Percentiles rank a stretch among this genome's conserved stretches.
Conservation (phyloP, 2,113 vertebrate genomes). For the Lepisosteus oculatus region DNA sequence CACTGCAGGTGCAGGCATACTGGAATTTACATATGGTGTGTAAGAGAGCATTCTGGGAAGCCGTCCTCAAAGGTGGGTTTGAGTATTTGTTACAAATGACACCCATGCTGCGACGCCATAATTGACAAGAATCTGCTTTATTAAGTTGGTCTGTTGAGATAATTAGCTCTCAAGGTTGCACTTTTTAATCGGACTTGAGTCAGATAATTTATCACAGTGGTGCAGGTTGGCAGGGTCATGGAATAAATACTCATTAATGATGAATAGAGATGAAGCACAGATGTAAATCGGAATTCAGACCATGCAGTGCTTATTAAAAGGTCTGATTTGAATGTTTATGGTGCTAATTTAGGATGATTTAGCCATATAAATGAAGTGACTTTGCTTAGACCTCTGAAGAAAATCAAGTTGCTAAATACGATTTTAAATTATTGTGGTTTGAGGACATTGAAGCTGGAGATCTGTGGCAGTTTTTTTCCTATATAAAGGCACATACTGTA, state of each 20-base stretch:
- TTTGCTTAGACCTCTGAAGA: conserved; percentile 51
- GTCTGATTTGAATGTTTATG: conserved; percentile 66
- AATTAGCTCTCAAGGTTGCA: conserved; percentile 76
- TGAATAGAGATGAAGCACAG: conserved; percentile 79
- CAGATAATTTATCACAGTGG: conserved; percentile 80
- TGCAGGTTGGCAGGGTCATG: conserved; percentile 75
- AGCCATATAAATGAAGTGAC: conserved; percentile 60
- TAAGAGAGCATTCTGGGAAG: conserved; percentile 64
- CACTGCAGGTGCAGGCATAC: conserved; percentile 52
- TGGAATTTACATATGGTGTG: conserved; percentile 74
- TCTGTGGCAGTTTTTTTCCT: too few relatives aligned
- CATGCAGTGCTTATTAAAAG: conserved; percentile 50
- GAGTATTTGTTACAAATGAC: conserved; percentile 59
- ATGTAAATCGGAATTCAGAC: conserved; percentile 61
- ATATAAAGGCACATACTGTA: too few relatives aligned
- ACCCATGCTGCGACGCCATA: conserved; percentile 68
- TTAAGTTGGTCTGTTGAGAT: conserved; percentile 70
- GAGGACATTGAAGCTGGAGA: too few relatives aligned
- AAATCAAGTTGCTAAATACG: conserved; percentile 21
- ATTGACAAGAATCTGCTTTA: conserved; percentile 75
- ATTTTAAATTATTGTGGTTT: too few relatives aligned
- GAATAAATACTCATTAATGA: conserved; percentile 79
- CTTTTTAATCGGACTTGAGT: conserved; percentile 74
- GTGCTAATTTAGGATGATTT: conserved; percentile 61
- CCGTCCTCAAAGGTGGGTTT: conserved; percentile 41